Base-by-base conservation (phyloP, 2,113 vertebrate genomes). In the Pygoscelis antarcticus region DNA sequence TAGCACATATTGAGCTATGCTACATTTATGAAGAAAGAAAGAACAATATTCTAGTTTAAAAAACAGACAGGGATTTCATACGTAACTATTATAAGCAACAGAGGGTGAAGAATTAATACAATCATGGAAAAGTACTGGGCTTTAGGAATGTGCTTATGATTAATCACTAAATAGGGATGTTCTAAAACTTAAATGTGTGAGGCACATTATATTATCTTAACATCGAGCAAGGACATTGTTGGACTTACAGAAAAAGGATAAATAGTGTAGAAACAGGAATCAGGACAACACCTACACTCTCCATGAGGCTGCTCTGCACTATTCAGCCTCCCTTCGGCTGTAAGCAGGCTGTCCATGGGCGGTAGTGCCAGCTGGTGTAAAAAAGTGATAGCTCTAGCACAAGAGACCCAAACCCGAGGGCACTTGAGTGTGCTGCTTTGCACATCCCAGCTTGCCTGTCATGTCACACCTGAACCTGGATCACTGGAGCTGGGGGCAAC, bases 211-310 rank as follows among this genome's bases (percentile, higher is more conserved):
- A 25, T 26, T 81, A 23, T 51, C 36, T 44, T 82, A 69, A 69
- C 13, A 62, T 49, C 1, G 2, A 72, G 21, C 20, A 55, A 46
- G 21, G 40, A 64, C 13, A 19, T 60, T 1, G 1, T 4, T 72
- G 5, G 9, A 49, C 38, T 72, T 54, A 26, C 0, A 0, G 11
- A 17, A 83, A 62, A 84, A 69, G 16, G 23, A 26, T 77, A 36
- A 84, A 77, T 44, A 71, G 4, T 54, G 30, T 15, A 68, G 47
- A 55, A 87, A 40, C 10, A 69, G 38, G 18, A 96, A 51, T 65
- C 25, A n/a, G 27, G 30, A 46, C 18, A 84, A 13, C 16, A 69
- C 42, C 23, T 64, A 10, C 0, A 1, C 15, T 34, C 8, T 57
- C 10, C 15, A 3, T 51, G 25, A 58, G 32, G 29, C 44, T 88